Evolutionary conservation across 2,797 vertebrate genomes (phyloP), one percentile per base, ranked within the genome.

Genomic region (Pogoniulus pusillus): DNA sequence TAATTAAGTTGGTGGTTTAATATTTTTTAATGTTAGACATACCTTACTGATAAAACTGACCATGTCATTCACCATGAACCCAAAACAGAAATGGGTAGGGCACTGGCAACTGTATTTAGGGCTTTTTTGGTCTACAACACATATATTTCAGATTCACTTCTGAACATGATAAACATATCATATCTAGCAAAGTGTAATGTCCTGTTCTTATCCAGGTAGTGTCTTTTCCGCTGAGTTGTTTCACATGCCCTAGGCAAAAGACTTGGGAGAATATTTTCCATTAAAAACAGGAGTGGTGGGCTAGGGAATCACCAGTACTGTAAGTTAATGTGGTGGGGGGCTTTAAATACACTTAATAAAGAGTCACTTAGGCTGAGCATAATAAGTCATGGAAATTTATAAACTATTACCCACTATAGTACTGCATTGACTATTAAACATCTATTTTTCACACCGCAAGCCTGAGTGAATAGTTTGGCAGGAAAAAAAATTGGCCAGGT

Each of bases 351-450:
- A 69, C 91, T 95, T 96, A 96, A 96, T 96, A 97, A 97, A 97
- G 81, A 96, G 94, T 93, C 94, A 94, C 95, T 93, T 97, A 96
- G 78, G 89, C 89, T 85, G 73, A 87, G 12, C 85, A 94, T 97
- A 97, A 93, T 96, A 97, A 97, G 94, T 97, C 94, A 97, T 96
- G 94, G 92, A 96, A 97, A 97, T 97, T 96, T 97, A 97, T 96
- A 97, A 96, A 97, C 96, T 97, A 96, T 96, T 96, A 90, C 91
- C 93, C 76, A 91, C 94, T 95, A 91, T 74, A 93, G 90, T 96
- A 93, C 96, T 97, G 96, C 95, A 95, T 93, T 96, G 95, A 93
- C 96, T 96, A 96, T 96, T 97, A 97, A 97, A 97, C 94, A 95
- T 96, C 82, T 47, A 64, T 88, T 97, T 96, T 96, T 95, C 95